Percentiles rank a stretch among this genome's conserved stretches.
These are phyloP conservation scores for Eonycteris spelaea DNA, from an alignment of 2,113 vertebrate species.

Conservation along the genomic window DNA sequence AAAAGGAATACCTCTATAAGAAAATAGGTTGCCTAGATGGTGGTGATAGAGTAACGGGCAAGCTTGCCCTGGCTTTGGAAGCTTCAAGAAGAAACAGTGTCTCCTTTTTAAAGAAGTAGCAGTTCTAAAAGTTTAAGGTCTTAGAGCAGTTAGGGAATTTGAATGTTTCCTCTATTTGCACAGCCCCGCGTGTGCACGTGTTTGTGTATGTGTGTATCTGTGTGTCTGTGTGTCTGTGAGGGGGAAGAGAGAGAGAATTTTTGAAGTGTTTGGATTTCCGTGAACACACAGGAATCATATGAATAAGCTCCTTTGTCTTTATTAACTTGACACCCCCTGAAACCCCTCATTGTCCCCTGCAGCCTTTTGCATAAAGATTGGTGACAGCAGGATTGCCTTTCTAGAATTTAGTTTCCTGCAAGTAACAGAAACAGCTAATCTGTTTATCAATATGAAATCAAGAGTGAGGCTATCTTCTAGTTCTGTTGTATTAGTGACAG, in stretches of 20 bases:
- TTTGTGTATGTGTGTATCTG: neutral
- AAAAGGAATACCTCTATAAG: neutral
- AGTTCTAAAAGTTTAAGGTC: neutral
- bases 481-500: neutral
- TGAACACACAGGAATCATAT: neutral
- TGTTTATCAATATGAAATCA: neutral
- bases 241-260: neutral
- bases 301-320: neutral
- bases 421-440: neutral
- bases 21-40: neutral
- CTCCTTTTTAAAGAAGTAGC: neutral
- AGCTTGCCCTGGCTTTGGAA: neutral
- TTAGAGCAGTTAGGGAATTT: neutral
- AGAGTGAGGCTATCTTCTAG: neutral
- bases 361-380: neutral
- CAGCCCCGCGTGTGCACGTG: rapidly evolving
- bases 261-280: neutral
- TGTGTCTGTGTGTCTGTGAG: no score
- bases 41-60: neutral
- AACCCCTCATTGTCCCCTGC: neutral
- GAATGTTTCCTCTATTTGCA: neutral
- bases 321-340: neutral
- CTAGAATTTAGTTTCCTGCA: neutral
- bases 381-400: neutral
- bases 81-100: neutral